Evolutionary conservation across 2,797 vertebrate species (phyloP).

Genomic region (Dendrocincla tyrannina): DNA sequence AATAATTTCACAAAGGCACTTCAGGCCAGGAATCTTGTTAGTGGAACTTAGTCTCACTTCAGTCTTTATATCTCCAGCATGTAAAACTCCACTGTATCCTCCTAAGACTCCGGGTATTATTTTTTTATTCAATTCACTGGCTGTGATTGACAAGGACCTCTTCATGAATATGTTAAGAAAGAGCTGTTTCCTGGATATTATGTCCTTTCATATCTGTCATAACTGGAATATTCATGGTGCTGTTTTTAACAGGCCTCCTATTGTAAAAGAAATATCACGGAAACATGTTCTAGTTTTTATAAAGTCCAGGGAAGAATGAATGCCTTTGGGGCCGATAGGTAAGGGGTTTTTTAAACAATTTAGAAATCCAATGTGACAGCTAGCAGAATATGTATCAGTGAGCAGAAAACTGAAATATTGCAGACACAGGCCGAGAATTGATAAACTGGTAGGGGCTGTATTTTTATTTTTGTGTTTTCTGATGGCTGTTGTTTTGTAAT

Average conservation of each 20-base stretch:
- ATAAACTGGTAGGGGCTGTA: neutral
- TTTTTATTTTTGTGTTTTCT: neutral
- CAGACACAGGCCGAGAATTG: neutral
- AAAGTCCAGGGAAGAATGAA: slow-evolving; percentile 62
- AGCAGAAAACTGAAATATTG: slow-evolving; percentile 13
- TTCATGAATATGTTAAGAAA: slow-evolving; percentile 58
- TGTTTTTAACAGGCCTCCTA: slow-evolving; percentile 61
- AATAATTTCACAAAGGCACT: slow-evolving; percentile 61
- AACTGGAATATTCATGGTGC: slow-evolving; percentile 72
- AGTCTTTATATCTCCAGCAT: slow-evolving; percentile 46
- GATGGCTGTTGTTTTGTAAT: neutral
- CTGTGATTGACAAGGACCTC: slow-evolving; percentile 68
- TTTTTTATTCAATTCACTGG: slow-evolving; percentile 66
- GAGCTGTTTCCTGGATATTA: slow-evolving; percentile 61
- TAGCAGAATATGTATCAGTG: slow-evolving; percentile 55
- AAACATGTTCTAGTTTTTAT: slow-evolving; percentile 54
- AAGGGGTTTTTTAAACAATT: slow-evolving; percentile 23
- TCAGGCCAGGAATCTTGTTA: slow-evolving; percentile 62
- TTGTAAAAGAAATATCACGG: slow-evolving; percentile 47
- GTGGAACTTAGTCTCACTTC: slow-evolving; percentile 12
- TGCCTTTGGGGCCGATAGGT: slow-evolving; percentile 36
- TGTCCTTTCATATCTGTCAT: slow-evolving; percentile 70
- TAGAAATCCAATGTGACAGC: slow-evolving; percentile 69
- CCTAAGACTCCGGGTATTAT: slow-evolving; percentile 17
- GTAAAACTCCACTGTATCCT: slow-evolving; percentile 57